Percentiles rank a stretch among this genome's conserved stretches.
Conservation (phyloP, 2,113 vertebrate species). For the Chitala chitala region DNA sequence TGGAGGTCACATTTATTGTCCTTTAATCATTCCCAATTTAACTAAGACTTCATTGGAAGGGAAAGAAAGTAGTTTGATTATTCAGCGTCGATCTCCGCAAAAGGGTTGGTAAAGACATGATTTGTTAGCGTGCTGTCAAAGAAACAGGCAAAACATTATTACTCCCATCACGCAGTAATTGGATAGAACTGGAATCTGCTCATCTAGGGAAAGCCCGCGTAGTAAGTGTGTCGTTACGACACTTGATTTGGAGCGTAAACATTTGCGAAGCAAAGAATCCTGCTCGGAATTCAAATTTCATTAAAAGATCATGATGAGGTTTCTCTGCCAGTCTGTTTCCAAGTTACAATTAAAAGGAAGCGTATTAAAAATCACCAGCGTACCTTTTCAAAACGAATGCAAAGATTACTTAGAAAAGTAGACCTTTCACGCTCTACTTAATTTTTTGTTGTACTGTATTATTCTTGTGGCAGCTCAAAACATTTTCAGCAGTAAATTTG, state of each 20-base stretch:
- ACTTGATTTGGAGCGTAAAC: conserved; percentile 27
- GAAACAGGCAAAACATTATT: conserved; percentile 29
- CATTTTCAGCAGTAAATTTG: no score
- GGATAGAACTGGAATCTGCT: conserved; percentile 16
- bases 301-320: neutral
- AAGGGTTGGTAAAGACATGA: conserved; percentile 12
- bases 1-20: no score
- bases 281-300: conserved; percentile 14
- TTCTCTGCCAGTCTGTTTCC: neutral
- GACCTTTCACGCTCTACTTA: no score
- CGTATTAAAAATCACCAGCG: neutral
- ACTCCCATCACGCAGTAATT: conserved; percentile 25
- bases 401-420: no score
- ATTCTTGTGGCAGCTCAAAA: no score
- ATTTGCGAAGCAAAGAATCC: conserved; percentile 24
- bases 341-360: neutral
- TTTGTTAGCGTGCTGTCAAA: conserved; percentile 34
- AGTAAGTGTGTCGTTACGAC: conserved; percentile 25
- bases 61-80: neutral
- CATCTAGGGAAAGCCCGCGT: conserved; percentile 20
- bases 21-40: no score
- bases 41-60: neutral
- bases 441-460: no score
- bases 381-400: no score
- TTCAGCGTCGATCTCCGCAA: conserved; percentile 23